Evolutionary conservation across 1,140 invertebrate genomes (phyloP).

Genomic region (Macrostomum lignano): DNA sequence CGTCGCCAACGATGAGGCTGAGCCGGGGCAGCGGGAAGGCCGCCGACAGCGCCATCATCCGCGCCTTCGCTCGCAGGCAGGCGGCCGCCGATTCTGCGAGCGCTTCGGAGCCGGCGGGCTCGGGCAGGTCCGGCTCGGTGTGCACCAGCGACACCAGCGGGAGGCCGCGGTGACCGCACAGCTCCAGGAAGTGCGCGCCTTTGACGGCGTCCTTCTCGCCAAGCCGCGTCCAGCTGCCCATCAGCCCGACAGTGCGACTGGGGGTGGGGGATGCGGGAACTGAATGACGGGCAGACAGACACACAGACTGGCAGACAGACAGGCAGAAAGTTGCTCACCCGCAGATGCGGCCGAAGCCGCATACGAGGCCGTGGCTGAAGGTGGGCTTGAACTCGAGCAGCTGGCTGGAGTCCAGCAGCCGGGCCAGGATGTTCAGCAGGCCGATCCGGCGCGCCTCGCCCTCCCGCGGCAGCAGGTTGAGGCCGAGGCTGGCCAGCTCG

Average conservation of each 20-base stretch:
- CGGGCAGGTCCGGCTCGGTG: constrained; percentile 42
- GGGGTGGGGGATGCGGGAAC: constrained; percentile 1
- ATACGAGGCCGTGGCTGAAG: constrained; percentile 31
- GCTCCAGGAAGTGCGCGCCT: constrained; percentile 76
- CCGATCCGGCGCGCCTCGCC: constrained; percentile 20
- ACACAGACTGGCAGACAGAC: too few relatives aligned
- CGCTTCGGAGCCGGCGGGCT: too few relatives aligned
- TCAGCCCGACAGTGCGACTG: constrained; percentile 47
- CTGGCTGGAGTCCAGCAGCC: not conserved
- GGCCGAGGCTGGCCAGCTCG: too few relatives aligned
- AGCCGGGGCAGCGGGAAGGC: too few relatives aligned
- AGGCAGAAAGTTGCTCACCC: not conserved
- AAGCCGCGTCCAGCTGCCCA: constrained; percentile 88
- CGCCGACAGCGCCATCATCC: too few relatives aligned
- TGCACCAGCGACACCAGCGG: constrained; percentile 81
- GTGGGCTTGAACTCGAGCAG: constrained; percentile 31
- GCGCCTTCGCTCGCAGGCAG: too few relatives aligned
- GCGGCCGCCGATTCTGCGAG: too few relatives aligned
- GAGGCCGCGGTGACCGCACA: constrained; percentile 68
- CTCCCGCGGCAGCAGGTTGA: constrained; percentile 11
- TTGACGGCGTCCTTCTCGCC: constrained; percentile 77
- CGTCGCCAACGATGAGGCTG: too few relatives aligned
- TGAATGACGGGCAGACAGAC: too few relatives aligned
- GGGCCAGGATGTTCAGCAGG: not conserved
- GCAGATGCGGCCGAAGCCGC: not conserved